Evolutionary conservation across 30 jellyfish, hydroid and myxozoan genomes (phyloP).

Genomic region (Catostylus mosaicus): DNA sequence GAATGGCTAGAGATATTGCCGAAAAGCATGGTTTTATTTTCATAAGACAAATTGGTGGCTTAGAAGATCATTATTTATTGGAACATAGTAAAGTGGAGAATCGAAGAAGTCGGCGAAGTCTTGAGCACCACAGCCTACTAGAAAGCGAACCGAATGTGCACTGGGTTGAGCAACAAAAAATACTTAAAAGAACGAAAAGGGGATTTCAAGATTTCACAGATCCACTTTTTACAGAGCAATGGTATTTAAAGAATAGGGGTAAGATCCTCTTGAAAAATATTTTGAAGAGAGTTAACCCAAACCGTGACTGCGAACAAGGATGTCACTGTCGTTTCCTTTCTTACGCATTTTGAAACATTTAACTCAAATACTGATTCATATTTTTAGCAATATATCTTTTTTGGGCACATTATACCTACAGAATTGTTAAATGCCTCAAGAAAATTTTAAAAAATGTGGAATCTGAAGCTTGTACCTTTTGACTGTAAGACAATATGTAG

Average conservation of each 20-base stretch:
- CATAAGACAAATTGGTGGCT: conserved; percentile 73
- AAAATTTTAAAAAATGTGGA: no score
- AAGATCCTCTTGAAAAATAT: no score
- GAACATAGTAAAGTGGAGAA: conserved; percentile 65
- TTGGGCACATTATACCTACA: no score
- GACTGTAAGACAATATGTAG: no score
- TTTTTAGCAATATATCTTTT: no score
- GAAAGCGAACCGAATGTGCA: conserved; percentile 70
- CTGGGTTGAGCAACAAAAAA: conserved; percentile 90
- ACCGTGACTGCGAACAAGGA: no score
- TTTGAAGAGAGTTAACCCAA: background rate
- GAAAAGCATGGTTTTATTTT: conserved; percentile 74
- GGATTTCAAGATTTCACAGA: conserved; percentile 73
- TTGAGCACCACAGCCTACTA: conserved; percentile 72
- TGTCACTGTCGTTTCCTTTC: no score
- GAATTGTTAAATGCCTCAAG: no score
- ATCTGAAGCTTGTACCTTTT: no score
- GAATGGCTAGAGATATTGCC: conserved; percentile 78
- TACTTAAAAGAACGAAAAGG: conserved; percentile 72
- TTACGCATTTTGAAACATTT: no score
- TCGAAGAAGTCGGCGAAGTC: conserved; percentile 75
- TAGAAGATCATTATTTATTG: conserved; percentile 66
- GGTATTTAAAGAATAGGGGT: conserved; percentile 94
- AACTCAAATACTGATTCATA: no score
- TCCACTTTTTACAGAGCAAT: conserved; percentile 86